Conservation (phyloP, 2,797 vertebrate genomes). For the Masticophis lateralis region DNA sequence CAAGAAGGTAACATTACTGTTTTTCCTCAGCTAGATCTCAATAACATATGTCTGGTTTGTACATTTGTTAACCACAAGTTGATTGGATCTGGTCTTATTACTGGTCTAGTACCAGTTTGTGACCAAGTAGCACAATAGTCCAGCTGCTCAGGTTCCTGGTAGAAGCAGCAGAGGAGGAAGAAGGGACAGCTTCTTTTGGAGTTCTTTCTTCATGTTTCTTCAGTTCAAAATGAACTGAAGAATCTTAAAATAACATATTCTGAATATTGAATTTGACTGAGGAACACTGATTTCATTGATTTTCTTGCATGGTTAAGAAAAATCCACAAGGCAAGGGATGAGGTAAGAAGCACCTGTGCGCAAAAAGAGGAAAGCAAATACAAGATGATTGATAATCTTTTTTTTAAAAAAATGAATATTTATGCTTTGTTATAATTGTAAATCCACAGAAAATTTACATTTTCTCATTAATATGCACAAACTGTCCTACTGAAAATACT, state of each 20-base stretch:
- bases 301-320: not conserved
- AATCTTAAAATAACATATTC: not conserved
- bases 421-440: constrained; percentile 6
- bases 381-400: not conserved
- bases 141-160: not conserved
- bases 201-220: not conserved
- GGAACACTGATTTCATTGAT: not conserved
- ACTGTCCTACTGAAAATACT: not conserved
- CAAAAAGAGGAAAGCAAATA: not conserved
- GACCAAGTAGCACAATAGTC: not conserved
- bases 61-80: not conserved
- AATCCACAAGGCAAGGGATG: not conserved
- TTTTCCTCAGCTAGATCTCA: not conserved
- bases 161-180: not conserved
- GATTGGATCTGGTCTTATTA: not conserved
- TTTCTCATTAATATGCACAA: not conserved
- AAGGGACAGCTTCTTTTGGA: not conserved
- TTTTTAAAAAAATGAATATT: not conserved
- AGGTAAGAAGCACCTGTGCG: not conserved
- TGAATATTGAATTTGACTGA: not conserved
- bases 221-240: not conserved
- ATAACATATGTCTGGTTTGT: not conserved
- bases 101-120: not conserved
- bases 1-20: not conserved
- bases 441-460: not conserved